Percentiles rank a stretch among this genome's conserved stretches.
These are phyloP conservation scores for Byasa hedistus DNA, from an alignment of 2,888 invertebrate genomes.

Conservation along the genomic window DNA sequence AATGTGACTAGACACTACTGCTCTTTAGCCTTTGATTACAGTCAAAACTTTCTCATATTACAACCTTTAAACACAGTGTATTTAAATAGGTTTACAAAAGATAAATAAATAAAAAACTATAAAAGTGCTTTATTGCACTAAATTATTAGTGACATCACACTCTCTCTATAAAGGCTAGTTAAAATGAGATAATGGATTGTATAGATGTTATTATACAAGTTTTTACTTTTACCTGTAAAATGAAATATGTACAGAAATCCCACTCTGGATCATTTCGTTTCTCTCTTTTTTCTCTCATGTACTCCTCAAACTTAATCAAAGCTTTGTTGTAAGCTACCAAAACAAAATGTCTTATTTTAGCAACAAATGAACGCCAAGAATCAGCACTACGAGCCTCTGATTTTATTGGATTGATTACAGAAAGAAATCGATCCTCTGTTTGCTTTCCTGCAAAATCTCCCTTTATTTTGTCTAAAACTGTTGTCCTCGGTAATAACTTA, in stretches of 20 bases:
- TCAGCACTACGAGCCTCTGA: constrained; percentile 93
- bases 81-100: too few relatives aligned
- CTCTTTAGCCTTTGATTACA: too few relatives aligned
- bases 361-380: constrained; percentile 92
- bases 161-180: neutral
- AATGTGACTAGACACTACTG: too few relatives aligned
- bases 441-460: constrained; percentile 96
- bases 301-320: constrained; percentile 92
- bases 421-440: constrained; percentile 89
- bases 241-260: constrained; percentile 97
- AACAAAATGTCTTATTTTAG: constrained; percentile 89
- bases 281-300: constrained; percentile 93
- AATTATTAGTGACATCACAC: too few relatives aligned
- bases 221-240: constrained; percentile 84
- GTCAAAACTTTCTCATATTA: too few relatives aligned
- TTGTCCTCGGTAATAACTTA: constrained; percentile 93
- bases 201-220: neutral
- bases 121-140: too few relatives aligned
- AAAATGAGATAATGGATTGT: neutral
- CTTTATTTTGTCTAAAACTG: constrained; percentile 96
- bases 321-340: constrained; percentile 93
- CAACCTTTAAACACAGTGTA: too few relatives aligned
- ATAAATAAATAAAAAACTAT: too few relatives aligned
- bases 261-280: constrained; percentile 93
- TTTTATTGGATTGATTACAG: constrained; percentile 94